Base-by-base conservation (phyloP, 2,888 invertebrate species). In the Calephelis perditalis region DNA sequence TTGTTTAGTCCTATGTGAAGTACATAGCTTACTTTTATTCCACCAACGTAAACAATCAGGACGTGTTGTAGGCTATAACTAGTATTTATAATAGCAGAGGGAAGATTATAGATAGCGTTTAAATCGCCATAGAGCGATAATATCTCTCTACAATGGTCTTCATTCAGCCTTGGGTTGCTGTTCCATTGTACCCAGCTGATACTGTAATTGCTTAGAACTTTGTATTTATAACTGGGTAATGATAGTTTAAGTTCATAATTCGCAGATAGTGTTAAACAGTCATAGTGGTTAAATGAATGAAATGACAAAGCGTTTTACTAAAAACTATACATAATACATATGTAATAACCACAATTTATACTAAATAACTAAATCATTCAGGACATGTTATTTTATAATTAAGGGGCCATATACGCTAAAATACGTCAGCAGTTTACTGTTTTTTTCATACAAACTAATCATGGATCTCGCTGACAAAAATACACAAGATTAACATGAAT, bases 161-260 rank as follows among this genome's bases (percentile, higher is more conserved):
- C 63, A 64, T 54, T 58, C 63, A 77, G 63, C 84, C 82, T 84
- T 82, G 81, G 62, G 36, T 59, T 68, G 63, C 62, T 72, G 80
- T 81, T 81, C 82, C 73, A 84, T 85, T 85, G 84, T 84, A 79
- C 76, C 78, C 76, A 79, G 78, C 77, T 76, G 72, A 76, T 76
- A 76, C 69, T 44, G 47, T 66, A 64, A 63, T 64, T 66, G 60
- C 59, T 60, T 46, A 44, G 58, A 8, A 61, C 61, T 65, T 63
- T 62, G 57, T 58, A 61, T 47, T 46, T 35, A 44, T 56, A 54
- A 60, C 40, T 10, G 60, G 58, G 59, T 64, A 63, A 64, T 65
- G 61, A 60, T 59, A 40, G 58, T 36, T 36, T 58, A 47, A 56
- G 40, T 44, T 49, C 26, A 56, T 57, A 57, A 47, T 59, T 11